Evolutionary conservation across 2,888 invertebrate genomes (phyloP), one percentile per base, ranked within the genome.

Genomic region (Acholoe squamosa): DNA sequence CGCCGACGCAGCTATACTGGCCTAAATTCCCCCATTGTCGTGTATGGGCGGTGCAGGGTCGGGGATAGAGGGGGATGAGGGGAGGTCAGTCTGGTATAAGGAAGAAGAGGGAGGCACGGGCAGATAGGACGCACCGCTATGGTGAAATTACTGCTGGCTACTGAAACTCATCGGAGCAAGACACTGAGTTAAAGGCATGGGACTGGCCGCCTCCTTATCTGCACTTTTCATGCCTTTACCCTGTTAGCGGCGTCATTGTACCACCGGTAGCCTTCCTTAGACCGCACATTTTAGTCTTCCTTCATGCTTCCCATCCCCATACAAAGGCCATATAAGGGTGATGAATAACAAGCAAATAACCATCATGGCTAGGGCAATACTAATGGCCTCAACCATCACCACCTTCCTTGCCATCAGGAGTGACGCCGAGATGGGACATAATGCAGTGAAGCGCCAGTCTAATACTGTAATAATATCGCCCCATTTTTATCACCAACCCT

Each of bases 11-110:
- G 61, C 77, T 1, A 76, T n/a, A 52, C 28, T 12, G 28, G 86
- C 52, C 86, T 86, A 86, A 86, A 86, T 86, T 86, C 54, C 16
- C 28, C 86, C 54, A 86, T 86, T 86, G 86, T 86, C 56, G 84
- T 43, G 76, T 76, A 31, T 61, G 76, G 76, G 76, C 31, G 25
- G 3, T 31, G 28, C 28, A 76, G 76, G n/a, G 76, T 5, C n/a
- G 28, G 76, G 76, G 76, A 1, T 19, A 28, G 76, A 28, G 76
- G 25, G 76, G 31, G 76, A 25, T 31, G 76, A 25, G 76, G 31
- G 31, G 76, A 28, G 61, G 61, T 61, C 61, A 61, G 61, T 7
- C 61, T 61, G 61, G 61, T 43, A 43, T 43, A 43, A 43, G 43
- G 43, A 43, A 7, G 43, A 43, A 10, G 43, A 3, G 43, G 43